phyloP scores from a whole-genome alignment of 1,140 invertebrate species.

The Zaprionus inermis region DNA sequence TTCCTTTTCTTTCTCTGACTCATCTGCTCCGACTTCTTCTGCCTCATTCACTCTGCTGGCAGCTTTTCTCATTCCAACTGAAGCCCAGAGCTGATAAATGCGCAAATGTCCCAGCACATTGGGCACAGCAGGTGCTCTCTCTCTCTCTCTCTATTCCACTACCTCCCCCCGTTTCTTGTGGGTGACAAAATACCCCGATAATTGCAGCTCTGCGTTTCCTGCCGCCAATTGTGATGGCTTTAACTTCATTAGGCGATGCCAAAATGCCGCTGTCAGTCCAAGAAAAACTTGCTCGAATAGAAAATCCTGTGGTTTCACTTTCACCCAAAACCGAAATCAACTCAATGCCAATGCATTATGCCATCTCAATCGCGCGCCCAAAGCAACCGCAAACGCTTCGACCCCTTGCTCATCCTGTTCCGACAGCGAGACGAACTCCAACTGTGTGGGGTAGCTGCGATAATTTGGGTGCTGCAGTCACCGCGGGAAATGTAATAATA shows the following conservation, averaged over 20 bases:
- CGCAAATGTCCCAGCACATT: constrained; percentile 45
- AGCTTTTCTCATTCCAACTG: neutral
- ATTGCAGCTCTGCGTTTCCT: constrained; percentile 49
- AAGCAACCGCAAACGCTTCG: constrained; percentile 6
- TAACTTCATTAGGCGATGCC: constrained; percentile 55
- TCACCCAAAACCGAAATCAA: neutral
- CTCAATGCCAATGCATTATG: neutral
- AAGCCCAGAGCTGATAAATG: constrained; percentile 32
- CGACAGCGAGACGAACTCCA: constrained; percentile 12
- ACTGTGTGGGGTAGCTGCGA: constrained; percentile 66
- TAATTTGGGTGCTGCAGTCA: constrained; percentile 71
- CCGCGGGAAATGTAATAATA: constrained; percentile 77
- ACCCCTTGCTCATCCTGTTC: neutral
- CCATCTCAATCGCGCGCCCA: neutral
- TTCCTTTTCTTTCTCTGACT: no score
- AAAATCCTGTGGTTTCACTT: constrained; percentile 34
- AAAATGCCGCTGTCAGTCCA: constrained; percentile 14
- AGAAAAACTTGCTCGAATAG: constrained; percentile 17
- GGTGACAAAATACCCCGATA: constrained; percentile 70
- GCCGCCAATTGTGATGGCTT: neutral
- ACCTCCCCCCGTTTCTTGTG: constrained; percentile 8
- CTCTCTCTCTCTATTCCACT: neutral
- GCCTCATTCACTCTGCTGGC: neutral
- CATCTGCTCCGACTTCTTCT: neutral
- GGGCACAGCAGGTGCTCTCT: constrained; percentile 58